Evolutionary conservation across 2,797 vertebrate species (phyloP), one percentile per base, ranked within the genome.

Genomic region (Urocyon cinereoargenteus): DNA sequence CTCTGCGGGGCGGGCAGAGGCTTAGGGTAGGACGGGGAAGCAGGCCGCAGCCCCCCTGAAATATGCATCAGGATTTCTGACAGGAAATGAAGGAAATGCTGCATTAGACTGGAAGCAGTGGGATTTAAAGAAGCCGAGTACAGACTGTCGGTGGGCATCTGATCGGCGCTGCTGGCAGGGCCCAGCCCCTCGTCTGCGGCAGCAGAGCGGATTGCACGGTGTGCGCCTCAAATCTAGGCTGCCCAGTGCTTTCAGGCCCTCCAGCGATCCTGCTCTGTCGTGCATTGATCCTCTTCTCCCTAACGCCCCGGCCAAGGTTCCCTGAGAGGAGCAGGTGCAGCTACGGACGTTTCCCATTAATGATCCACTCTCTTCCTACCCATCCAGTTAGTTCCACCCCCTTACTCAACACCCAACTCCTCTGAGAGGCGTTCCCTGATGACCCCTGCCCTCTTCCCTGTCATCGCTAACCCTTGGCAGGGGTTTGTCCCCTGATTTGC

Each of bases 31-130:
- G n/a, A 8, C 49, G 10, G 95, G 88, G 92, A 96, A 87, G 72
- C 88, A 57, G 85, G 51, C 77, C 64, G 68, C 55, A 70, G 78
- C 81, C 49, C 70, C 78, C 53, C 49, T 89, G 45, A 95, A 95
- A 70, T 86, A 78, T 21, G 79, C 77, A n/a, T 61, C 40, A 89
- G n/a, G 90, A 53, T 90, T 94, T 88, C 88, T 86, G 73, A 84
- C 78, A 82, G 97, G 79, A 96, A 93, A 91, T 84, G 91, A 94
- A 95, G 90, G 94, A 91, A 97, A 95, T 73, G 55, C 86, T 94
- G 75, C 64, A 64, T 89, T 78, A 72, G 90, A 94, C 7, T 51
- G 83, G 79, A 93, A 93, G 91, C 79, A 22, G 73, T 34, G 84
- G 86, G 89, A 89, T 92, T 94, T 93, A n/a, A 96, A 92, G 55